Conservation (phyloP, 1,140 invertebrate genomes). For the Phenacoccus solenopsis region DNA sequence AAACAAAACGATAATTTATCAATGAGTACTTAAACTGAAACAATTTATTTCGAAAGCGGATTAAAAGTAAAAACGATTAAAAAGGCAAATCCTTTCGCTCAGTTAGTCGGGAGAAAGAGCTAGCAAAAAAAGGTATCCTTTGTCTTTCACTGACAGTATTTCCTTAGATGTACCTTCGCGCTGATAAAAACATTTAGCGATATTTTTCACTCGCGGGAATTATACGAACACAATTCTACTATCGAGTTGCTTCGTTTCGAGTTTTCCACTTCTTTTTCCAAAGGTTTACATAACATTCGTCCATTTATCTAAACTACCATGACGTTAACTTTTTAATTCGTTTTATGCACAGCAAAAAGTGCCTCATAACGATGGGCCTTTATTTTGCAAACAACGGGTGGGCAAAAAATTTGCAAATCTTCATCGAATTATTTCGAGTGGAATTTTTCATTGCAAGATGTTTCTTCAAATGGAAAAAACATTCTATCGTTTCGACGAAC, state of each 20-base stretch:
- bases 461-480: too few species aligned
- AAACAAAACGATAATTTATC: slow-evolving; percentile 3
- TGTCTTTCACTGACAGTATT: neutral
- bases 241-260: too few species aligned
- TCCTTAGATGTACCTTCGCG: neutral
- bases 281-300: too few species aligned
- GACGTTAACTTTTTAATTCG: too few species aligned
- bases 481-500: too few species aligned
- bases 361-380: too few species aligned
- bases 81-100: slow-evolving; percentile 6
- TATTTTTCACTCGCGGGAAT: neutral
- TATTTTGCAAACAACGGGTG: too few species aligned
- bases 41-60: slow-evolving; percentile 10
- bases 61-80: slow-evolving; percentile 15
- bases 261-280: neutral
- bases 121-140: neutral
- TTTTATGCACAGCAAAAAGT: too few species aligned
- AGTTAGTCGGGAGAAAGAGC: neutral
- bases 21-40: slow-evolving; percentile 14
- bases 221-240: neutral
- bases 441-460: too few species aligned
- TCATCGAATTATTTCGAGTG: too few species aligned
- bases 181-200: neutral
- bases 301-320: too few species aligned
- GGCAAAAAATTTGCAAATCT: too few species aligned